phyloP scores from a whole-genome alignment of 2,888 invertebrate species.

The Cyclophora punctaria region DNA sequence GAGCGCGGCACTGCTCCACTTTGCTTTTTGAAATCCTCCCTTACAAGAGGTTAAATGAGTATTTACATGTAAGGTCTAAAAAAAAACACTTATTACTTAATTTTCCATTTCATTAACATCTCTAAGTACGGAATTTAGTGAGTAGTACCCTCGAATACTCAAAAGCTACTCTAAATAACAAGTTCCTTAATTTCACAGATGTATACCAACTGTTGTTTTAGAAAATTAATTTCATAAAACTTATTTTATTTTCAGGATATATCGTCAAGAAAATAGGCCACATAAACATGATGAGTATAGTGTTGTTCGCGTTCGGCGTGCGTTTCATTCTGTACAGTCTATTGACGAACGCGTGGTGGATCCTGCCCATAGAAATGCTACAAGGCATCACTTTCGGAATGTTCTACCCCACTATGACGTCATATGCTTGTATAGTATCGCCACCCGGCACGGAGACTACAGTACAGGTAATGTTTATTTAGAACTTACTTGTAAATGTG shows the following conservation, averaged over 20 bases:
- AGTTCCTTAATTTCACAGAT: too few species aligned
- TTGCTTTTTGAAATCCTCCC: neutral
- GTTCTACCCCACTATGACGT: constrained; percentile 91
- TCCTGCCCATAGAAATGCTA: constrained; percentile 87
- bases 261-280: constrained; percentile 88
- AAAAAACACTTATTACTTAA: neutral
- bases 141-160: too few species aligned
- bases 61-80: neutral
- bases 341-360: constrained; percentile 86
- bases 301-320: constrained; percentile 85
- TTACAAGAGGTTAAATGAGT: neutral
- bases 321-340: constrained; percentile 89
- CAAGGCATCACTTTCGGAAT: constrained; percentile 93
- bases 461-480: constrained; percentile 77
- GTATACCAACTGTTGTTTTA: too few species aligned
- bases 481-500: too few species aligned
- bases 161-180: too few species aligned
- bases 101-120: neutral
- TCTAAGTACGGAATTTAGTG: too few species aligned
- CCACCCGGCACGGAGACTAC: constrained; percentile 91
- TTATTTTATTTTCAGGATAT: constrained; percentile 62
- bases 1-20: too few species aligned
- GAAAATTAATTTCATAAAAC: neutral
- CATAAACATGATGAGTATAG: constrained; percentile 86
- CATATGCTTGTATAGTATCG: constrained; percentile 88